Evolutionary conservation across 2,797 vertebrate genomes (phyloP).

Genomic region (Manis crassicaudata): DNA sequence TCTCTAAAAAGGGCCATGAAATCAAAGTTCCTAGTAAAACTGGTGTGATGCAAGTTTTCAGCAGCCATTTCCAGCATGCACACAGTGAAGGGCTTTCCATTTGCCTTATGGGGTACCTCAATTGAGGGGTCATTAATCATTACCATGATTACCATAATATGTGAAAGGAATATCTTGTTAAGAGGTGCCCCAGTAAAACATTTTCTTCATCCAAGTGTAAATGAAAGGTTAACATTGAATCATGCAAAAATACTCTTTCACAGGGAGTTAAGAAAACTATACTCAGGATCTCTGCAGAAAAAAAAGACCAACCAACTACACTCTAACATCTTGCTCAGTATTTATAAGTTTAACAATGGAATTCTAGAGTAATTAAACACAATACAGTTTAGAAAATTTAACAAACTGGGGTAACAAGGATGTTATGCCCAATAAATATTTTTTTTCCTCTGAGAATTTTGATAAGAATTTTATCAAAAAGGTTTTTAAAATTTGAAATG

Average conservation of each 20-base stretch:
- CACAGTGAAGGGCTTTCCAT: not conserved
- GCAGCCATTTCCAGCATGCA: not conserved
- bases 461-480: conserved; percentile 9
- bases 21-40: conserved; percentile 6
- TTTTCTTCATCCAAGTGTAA: conserved; percentile 9
- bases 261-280: not conserved
- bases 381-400: conserved; percentile 13
- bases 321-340: not conserved
- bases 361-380: not conserved
- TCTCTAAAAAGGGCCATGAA: not conserved
- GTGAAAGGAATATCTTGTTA: conserved; percentile 31
- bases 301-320: not conserved
- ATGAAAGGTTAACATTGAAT: conserved; percentile 40
- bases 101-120: not conserved
- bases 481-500: not conserved
- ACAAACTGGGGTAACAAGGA: not conserved
- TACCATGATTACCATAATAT: not conserved
- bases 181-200: not conserved
- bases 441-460: not conserved
- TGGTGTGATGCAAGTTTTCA: not conserved
- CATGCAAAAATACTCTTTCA: not conserved
- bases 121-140: not conserved
- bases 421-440: not conserved
- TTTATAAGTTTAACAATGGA: not conserved
- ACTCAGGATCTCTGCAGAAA: not conserved